Conservation (phyloP, 2,888 invertebrate genomes). For the Autographa gamma region DNA sequence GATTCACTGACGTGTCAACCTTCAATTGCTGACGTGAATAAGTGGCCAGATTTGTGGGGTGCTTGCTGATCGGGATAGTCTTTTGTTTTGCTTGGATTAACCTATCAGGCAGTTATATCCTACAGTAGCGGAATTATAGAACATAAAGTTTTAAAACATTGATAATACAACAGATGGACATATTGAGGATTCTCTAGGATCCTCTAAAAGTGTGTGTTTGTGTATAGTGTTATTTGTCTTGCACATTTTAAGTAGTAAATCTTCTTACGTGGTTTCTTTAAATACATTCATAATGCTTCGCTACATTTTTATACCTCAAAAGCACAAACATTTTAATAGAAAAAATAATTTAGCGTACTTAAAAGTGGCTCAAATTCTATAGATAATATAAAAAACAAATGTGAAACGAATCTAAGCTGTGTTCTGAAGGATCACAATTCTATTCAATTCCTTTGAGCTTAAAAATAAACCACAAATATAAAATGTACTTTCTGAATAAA, state of each 20-base stretch:
- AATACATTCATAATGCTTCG: no score
- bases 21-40: constrained; percentile 22
- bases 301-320: no score
- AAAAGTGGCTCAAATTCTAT: no score
- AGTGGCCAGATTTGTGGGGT: constrained; percentile 1
- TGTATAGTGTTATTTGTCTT: no score
- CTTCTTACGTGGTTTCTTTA: no score
- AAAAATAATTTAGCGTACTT: no score
- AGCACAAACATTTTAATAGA: no score
- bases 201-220: no score
- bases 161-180: no score
- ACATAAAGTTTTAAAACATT: no score
- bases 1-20: constrained; percentile 36
- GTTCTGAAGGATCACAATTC: neutral
- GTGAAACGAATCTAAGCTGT: neutral
- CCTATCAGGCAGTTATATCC: neutral
- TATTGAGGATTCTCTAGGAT: no score
- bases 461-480: neutral
- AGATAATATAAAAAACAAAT: neutral
- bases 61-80: neutral
- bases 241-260: no score
- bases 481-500: constrained; percentile 1
- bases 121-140: neutral
- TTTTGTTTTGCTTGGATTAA: neutral
- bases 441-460: neutral